These are phyloP conservation scores for Conistra vaccinii DNA, from an alignment of 2,888 invertebrate species.

Conservation along the genomic window DNA sequence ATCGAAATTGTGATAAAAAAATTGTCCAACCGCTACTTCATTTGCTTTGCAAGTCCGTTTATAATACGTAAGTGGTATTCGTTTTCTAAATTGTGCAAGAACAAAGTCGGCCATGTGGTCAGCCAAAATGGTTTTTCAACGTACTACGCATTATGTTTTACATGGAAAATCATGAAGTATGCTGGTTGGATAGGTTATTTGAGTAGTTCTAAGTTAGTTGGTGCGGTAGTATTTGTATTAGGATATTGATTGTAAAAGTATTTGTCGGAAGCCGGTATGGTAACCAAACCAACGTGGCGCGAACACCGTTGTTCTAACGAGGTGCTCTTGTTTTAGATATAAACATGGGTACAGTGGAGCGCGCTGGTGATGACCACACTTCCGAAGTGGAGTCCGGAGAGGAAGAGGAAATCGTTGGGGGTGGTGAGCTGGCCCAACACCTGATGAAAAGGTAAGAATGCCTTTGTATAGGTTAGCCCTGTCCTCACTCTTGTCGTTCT, in stretches of 20 bases:
- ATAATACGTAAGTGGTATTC: slow-evolving; percentile 64
- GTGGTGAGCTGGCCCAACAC: slow-evolving; percentile 87
- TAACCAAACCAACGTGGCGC: slow-evolving; percentile 87
- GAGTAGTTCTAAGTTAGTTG: slow-evolving; percentile 52
- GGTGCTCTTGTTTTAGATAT: slow-evolving; percentile 81
- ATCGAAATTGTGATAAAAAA: slow-evolving; percentile 62
- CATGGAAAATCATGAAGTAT: slow-evolving; percentile 67
- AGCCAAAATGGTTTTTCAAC: slow-evolving; percentile 77
- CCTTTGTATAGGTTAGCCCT: slow-evolving; percentile 65
- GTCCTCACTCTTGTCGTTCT: slow-evolving; percentile 8
- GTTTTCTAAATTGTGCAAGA: slow-evolving; percentile 62
- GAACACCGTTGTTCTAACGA: slow-evolving; percentile 69
- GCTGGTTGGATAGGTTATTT: slow-evolving; percentile 44
- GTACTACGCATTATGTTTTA: slow-evolving; percentile 89
- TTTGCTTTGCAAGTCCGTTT: slow-evolving; percentile 55
- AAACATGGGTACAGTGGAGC: slow-evolving; percentile 92
- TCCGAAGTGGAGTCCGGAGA: slow-evolving; percentile 93
- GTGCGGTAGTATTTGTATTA: slow-evolving; percentile 48
- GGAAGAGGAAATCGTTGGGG: slow-evolving; percentile 91
- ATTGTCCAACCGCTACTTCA: slow-evolving; percentile 50
- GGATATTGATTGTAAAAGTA: slow-evolving; percentile 48
- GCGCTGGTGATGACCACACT: slow-evolving; percentile 91
- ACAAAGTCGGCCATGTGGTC: slow-evolving; percentile 86
- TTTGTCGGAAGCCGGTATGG: slow-evolving; percentile 75
- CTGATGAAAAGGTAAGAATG: slow-evolving; percentile 84